Base-by-base conservation (phyloP, 2,797 vertebrate species). In the Hippocampus kuda region DNA sequence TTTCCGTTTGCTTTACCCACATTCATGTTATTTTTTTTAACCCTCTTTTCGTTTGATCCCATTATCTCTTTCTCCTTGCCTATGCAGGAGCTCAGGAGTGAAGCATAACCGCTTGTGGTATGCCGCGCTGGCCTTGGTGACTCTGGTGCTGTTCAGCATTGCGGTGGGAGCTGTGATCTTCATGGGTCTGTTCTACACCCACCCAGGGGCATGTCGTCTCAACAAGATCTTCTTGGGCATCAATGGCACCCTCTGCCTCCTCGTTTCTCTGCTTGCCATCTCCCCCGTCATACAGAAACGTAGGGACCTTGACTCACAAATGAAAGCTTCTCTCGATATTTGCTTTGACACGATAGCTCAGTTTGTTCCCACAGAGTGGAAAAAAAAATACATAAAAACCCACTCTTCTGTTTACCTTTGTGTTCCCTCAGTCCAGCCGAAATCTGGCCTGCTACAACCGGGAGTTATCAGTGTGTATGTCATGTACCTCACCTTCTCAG, bases 401-500 rank as follows among this genome's bases (percentile, higher is more conserved):
- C 46, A 9, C 11, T 27, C 2, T 57, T 48, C 12, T 67, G 22
- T 69, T 70, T 11, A 16, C 38, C 42, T 74, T 68, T 79, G 34
- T 75, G 67, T 75, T 27, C 49, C 15, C 84, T 68, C 89, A 99
- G 97, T 93, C 71, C 93, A 97, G 74, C 95, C 95, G 1, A 92
- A 92, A 75, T 98, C 97, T 8, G 96, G 96, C 77, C 90, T 97
- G 70, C 82, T 99, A 77, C 97, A 98, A 81, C 94, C 97, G 0
- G 95, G 92, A 5, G 86, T 99, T 79, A 99, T 99, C 88, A 97
- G 94, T 77, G 93, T 97, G 77, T 99, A 99, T 0, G 96, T 97
- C 75, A 97, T 97, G 82, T 99, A 99, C 78, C 94, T 99, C 78
- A 98, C 97, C 41, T 98, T 97, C 85, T 99, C 97, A 3, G 93